phyloP scores from a whole-genome alignment of 2,888 invertebrate species.

The Drosophila limbata region DNA sequence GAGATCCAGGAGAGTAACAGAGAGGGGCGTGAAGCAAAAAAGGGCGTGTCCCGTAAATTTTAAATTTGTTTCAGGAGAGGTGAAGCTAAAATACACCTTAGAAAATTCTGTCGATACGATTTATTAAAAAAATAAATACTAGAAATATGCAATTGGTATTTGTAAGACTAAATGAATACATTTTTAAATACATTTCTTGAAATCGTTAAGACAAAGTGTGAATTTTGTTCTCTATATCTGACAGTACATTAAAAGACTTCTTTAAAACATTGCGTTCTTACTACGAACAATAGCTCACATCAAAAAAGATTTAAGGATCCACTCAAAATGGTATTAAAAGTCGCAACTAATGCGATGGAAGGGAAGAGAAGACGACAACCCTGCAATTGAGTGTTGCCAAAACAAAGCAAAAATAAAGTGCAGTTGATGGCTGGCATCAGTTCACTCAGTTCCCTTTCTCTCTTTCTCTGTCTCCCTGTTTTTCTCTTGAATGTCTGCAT shows the following conservation, averaged over 20 bases:
- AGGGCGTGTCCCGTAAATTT: slow-evolving; percentile 8
- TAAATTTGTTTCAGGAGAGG: background rate
- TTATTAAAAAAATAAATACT: too few species aligned
- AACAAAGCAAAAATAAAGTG: slow-evolving; percentile 15
- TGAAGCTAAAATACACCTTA: background rate
- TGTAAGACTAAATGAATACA: too few species aligned
- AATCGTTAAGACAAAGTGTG: too few species aligned
- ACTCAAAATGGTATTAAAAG: slow-evolving; percentile 15
- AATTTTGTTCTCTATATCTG: background rate
- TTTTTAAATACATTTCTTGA: too few species aligned
- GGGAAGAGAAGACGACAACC: background rate
- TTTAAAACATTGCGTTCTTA: background rate
- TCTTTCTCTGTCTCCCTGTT: background rate
- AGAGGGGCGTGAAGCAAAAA: background rate
- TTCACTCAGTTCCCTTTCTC: background rate
- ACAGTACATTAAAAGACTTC: background rate
- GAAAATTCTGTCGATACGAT: background rate
- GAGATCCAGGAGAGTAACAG: background rate
- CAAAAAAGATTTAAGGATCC: background rate
- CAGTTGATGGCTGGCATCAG: slow-evolving; percentile 37
- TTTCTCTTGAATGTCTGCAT: slow-evolving; percentile 46
- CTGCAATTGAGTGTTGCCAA: slow-evolving; percentile 20
- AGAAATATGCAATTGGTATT: too few species aligned
- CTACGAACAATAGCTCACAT: background rate
- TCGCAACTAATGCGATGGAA: slow-evolving; percentile 1